phyloP scores from a whole-genome alignment of 2,797 vertebrate species.

The Tapirus indicus region DNA sequence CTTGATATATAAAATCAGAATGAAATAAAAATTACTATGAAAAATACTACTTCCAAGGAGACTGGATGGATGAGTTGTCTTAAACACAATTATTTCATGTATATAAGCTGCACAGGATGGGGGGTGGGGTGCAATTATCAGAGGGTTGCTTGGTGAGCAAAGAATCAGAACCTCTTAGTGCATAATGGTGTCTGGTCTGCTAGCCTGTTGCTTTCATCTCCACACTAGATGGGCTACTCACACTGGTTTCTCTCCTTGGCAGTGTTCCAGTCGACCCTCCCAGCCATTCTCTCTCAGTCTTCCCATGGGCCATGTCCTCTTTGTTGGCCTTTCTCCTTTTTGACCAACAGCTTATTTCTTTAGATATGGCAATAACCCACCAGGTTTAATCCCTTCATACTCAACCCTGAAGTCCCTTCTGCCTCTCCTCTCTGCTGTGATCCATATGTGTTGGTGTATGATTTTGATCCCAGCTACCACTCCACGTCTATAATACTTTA shows the following conservation, averaged over 20 bases:
- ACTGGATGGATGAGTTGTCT: neutral
- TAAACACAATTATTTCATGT: neutral
- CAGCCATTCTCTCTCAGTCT: neutral
- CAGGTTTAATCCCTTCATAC: neutral
- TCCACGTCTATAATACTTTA: neutral
- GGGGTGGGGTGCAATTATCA: neutral
- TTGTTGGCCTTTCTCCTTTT: neutral
- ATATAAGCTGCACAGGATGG: neutral
- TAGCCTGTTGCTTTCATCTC: rapidly evolving
- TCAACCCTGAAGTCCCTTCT: neutral
- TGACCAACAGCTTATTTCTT: neutral
- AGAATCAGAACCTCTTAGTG: neutral
- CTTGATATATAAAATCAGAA: neutral
- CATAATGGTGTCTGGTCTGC: neutral
- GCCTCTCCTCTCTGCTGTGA: neutral
- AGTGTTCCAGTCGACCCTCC: neutral
- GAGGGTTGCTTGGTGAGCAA: neutral
- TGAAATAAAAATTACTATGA: neutral
- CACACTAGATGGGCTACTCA: rapidly evolving
- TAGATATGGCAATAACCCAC: neutral
- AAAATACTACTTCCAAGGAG: neutral
- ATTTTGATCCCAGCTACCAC: neutral
- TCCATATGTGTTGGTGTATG: neutral
- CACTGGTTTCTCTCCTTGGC: neutral
- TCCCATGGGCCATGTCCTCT: neutral